Percentiles rank a stretch among this genome's conserved stretches.
Evolutionary conservation across 1,140 invertebrate genomes (phyloP).

Genomic region (Amyelois transitella): DNA sequence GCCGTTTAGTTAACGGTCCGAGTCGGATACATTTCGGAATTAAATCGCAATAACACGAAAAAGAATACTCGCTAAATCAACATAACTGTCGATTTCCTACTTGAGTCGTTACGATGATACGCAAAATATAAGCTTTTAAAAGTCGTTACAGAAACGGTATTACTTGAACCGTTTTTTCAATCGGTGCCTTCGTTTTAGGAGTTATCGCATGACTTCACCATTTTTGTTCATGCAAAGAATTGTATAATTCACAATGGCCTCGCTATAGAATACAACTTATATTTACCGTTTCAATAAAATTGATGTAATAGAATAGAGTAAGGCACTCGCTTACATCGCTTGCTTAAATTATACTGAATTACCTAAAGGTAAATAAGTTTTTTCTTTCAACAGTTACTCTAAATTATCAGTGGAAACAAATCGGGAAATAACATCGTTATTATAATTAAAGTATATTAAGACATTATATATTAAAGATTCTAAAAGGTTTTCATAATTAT

Average conservation of each 20-base stretch:
- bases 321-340: background rate
- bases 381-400: no score
- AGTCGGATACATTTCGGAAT: slow-evolving; percentile 13
- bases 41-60: slow-evolving; percentile 24
- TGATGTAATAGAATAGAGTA: background rate
- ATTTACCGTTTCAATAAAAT: background rate
- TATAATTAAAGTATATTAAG: no score
- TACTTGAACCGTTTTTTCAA: slow-evolving; percentile 23
- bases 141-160: slow-evolving; percentile 13
- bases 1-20: slow-evolving; percentile 28
- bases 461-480: no score
- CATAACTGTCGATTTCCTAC: slow-evolving; percentile 18
- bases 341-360: background rate
- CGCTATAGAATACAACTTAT: background rate
- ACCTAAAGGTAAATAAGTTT: no score
- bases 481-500: no score
- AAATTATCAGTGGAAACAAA: no score
- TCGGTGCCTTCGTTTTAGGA: slow-evolving; percentile 16
- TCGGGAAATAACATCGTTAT: no score
- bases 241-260: slow-evolving; percentile 13
- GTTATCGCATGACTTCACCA: slow-evolving; percentile 21
- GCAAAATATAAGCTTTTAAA: slow-evolving; percentile 10
- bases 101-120: slow-evolving; percentile 3
- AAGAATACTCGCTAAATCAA: slow-evolving; percentile 17
- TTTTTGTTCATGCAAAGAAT: slow-evolving; percentile 15